Base-by-base conservation (phyloP, 2,113 vertebrate genomes). In the Nannospalax galili region DNA sequence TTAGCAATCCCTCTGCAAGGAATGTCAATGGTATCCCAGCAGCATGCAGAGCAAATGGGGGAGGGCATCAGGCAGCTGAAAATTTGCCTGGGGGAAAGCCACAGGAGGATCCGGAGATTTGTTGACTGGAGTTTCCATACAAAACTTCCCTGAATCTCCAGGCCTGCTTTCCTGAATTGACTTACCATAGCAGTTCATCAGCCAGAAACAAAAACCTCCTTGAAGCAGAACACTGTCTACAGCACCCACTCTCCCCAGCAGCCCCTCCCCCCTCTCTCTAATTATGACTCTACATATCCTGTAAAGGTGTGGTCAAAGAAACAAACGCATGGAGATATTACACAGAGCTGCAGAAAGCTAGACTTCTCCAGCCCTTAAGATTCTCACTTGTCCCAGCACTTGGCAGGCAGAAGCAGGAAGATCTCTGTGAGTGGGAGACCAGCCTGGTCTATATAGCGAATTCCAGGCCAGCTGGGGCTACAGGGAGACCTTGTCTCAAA, bases 1-100 rank as follows among this genome's bases (percentile, higher is more conserved):
- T 86, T 75, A 64, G 37, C 64, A 95, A 91, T 94, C 75, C 84
- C 88, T 77, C 90, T 75, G 40, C 64, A 82, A 74, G 4, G 30
- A 95, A 95, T 95, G 86, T 92, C 91, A 93, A 95, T 60, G 77
- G 91, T 93, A 93, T 87, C 94, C 72, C 74, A 67, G 48, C 86
- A 78, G 94, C 86, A 77, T 58, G 92, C 4, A 1, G 73, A 85
- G 74, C 42, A 85, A 84, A 56, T 40, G 24, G 88, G 60, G 69
- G 84, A 88, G 91, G 87, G 89, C 91, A 77, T 85, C 79, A 58
- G 5, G 88, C 52, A 88, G 81, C 69, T 95, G 90, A 93, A 85
- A 88, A 72, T 56, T 82, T 69, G 88, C 86, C 95, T 92, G 58
- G 0, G 74, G 93, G 80, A 90, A 96, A 95, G 96, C 86, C 94